Percentiles rank a stretch among this genome's conserved stretches.
phyloP scores from a whole-genome alignment of 2,113 vertebrate genomes.

The Vidua chalybeata region DNA sequence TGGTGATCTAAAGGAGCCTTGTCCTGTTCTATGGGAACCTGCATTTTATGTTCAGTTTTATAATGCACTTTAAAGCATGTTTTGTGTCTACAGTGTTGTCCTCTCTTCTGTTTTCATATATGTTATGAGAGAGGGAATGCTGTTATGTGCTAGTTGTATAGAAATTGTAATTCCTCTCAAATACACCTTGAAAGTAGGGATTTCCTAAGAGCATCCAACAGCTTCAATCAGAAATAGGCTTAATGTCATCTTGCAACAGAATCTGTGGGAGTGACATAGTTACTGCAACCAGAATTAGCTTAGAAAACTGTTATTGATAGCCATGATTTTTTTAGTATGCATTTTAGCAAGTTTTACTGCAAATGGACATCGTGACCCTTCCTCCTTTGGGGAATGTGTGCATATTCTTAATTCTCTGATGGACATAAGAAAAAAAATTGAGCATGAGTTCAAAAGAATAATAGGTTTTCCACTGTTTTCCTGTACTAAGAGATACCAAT shows the following conservation, averaged over 20 bases:
- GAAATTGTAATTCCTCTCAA: neutral
- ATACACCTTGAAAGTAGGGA: neutral
- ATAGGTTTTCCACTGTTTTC: neutral
- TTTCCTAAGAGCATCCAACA: neutral
- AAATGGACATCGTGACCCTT: neutral
- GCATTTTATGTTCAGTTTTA: neutral
- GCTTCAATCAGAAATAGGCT: neutral
- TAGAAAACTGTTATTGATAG: neutral
- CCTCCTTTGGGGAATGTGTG: neutral
- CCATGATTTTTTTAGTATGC: neutral
- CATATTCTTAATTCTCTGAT: neutral
- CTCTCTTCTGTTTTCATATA: neutral
- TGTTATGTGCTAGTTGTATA: neutral
- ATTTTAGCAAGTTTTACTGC: neutral
- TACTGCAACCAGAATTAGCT: neutral
- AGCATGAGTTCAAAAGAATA: neutral
- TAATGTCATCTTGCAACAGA: neutral
- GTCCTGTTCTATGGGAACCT: neutral
- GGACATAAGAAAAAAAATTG: neutral
- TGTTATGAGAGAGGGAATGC: neutral
- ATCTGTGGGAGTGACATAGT: neutral
- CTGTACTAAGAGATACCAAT: neutral
- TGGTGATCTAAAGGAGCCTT: neutral
- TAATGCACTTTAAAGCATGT: neutral
- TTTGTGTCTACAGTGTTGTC: neutral